These are phyloP conservation scores for Poecile atricapillus DNA, from an alignment of 2,113 vertebrate species.

Conservation along the genomic window DNA sequence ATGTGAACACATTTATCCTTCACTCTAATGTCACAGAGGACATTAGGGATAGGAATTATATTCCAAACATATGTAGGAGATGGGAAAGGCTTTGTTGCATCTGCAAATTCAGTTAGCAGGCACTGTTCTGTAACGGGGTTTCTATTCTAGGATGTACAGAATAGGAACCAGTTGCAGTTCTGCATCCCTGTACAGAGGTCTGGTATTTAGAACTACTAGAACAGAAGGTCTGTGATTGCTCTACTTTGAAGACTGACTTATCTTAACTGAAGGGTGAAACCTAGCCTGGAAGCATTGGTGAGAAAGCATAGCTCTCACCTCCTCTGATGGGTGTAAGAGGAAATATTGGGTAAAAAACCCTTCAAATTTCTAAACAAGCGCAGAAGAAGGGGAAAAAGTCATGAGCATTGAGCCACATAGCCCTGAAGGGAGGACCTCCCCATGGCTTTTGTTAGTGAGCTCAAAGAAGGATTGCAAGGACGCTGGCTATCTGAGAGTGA, in stretches of 20 bases:
- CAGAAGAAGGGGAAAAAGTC: not conserved
- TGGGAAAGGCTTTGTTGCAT: not conserved
- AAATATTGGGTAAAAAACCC: not conserved
- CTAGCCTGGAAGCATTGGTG: not conserved
- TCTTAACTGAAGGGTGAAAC: not conserved
- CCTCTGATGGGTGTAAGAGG: not conserved
- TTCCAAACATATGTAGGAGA: not conserved
- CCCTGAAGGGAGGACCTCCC: not conserved
- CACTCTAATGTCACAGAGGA: not conserved
- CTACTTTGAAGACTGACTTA: not conserved
- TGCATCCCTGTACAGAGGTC: not conserved
- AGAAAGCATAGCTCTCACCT: not conserved
- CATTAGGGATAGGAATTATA: not conserved
- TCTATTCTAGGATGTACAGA: not conserved
- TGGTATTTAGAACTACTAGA: not conserved
- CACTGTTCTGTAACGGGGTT: not conserved
- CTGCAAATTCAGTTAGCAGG: not conserved
- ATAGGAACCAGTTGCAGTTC: not conserved
- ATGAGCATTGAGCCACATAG: not conserved
- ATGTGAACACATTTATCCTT: not conserved
- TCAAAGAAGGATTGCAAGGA: not conserved
- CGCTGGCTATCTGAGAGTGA: not conserved
- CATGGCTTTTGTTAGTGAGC: not conserved
- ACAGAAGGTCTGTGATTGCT: not conserved
- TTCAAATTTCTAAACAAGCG: not conserved